A percentile compares a stretch with the other conserved stretches of the same genome.
phyloP scores from a whole-genome alignment of 2,888 invertebrate species.

The Pristionchus exspectatus region DNA sequence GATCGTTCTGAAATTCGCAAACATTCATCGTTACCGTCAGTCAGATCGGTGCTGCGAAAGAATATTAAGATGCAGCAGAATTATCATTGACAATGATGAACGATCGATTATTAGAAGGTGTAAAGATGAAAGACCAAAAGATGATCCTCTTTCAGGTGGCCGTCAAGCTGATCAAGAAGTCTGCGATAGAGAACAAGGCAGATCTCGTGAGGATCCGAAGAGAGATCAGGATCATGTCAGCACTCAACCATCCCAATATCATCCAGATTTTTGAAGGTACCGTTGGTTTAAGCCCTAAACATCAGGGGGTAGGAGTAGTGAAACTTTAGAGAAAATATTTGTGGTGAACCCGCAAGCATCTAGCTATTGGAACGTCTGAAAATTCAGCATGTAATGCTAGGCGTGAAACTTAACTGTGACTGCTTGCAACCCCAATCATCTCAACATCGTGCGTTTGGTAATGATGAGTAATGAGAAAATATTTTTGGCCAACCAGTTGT shows the following conservation, averaged over 20 bases:
- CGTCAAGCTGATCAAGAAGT: conserved; percentile 86
- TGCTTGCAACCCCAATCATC: too few relatives aligned
- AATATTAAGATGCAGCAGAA: too few relatives aligned
- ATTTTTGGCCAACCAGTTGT: too few relatives aligned
- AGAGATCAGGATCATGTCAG: conserved; percentile 99
- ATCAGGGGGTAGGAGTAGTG: too few relatives aligned
- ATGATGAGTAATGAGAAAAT: too few relatives aligned
- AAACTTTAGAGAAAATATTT: too few relatives aligned
- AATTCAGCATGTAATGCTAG: too few relatives aligned
- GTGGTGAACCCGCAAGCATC: too few relatives aligned
- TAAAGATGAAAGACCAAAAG: background rate
- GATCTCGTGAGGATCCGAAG: conserved; percentile 95
- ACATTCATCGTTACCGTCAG: background rate
- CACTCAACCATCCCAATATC: conserved; percentile 97
- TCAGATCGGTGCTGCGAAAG: background rate
- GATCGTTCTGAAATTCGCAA: background rate
- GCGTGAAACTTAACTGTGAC: too few relatives aligned
- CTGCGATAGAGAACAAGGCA: conserved; percentile 85
- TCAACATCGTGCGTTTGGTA: too few relatives aligned
- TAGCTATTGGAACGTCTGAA: too few relatives aligned
- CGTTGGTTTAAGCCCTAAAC: too few relatives aligned
- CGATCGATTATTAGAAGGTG: background rate
- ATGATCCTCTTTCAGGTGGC: conserved; percentile 84
- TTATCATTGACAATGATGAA: background rate
- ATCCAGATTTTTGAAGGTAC: conserved; percentile 98